Evolutionary conservation across 2,888 invertebrate genomes (phyloP).

Genomic region (Lochmaea capreae): DNA sequence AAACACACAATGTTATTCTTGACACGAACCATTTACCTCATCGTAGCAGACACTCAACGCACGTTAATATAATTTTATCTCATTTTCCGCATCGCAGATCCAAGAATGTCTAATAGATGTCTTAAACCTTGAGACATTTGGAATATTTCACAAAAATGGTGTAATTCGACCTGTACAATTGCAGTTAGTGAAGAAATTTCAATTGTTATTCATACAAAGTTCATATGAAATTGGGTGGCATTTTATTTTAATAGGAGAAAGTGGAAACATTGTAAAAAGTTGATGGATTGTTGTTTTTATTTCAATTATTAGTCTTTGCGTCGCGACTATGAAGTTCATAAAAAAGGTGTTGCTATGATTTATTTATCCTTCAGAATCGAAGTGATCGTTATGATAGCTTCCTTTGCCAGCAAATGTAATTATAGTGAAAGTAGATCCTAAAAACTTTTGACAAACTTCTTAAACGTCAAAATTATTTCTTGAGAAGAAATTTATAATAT

Average conservation of each 20-base stretch:
- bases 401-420: too few relatives aligned
- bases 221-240: neutral
- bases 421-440: too few relatives aligned
- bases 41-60: neutral
- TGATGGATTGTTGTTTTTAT: neutral
- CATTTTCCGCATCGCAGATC: conserved; percentile 15
- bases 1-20: conserved; percentile 6
- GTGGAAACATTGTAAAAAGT: neutral
- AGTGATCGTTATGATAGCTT: too few relatives aligned
- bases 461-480: too few relatives aligned
- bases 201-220: conserved; percentile 8
- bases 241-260: neutral
- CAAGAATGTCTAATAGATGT: conserved; percentile 9
- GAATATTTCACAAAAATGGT: conserved; percentile 15
- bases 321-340: too few relatives aligned
- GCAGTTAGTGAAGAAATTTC: conserved; percentile 9
- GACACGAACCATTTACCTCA: conserved; percentile 12
- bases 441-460: too few relatives aligned
- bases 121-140: conserved; percentile 17
- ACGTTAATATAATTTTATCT: conserved; percentile 17
- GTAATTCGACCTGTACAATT: conserved; percentile 6
- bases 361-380: too few relatives aligned
- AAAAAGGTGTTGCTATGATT: too few relatives aligned
- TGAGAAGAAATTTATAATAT: too few relatives aligned
- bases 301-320: neutral